These are phyloP conservation scores for Virgularia gustaviana DNA, from an alignment of 92 coral and sea anemone genomes.

Conservation along the genomic window DNA sequence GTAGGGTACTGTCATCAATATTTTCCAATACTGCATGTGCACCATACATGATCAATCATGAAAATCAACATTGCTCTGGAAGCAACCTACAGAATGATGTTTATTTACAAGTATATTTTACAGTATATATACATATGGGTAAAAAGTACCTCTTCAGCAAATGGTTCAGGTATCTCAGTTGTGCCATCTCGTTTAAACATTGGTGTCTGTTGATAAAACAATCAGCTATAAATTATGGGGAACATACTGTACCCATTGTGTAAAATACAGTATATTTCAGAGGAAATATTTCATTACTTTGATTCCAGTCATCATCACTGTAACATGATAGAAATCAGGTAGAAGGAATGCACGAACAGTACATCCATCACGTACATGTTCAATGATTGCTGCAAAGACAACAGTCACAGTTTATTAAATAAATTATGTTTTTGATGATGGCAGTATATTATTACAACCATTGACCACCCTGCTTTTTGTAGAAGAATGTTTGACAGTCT, in stretches of 20 bases:
- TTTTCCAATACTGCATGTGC: no score
- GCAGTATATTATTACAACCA: no score
- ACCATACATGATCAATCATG: no score
- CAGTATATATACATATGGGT: not conserved
- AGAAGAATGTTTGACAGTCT: no score
- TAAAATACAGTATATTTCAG: not conserved
- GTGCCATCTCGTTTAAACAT: slow-evolving; percentile 89
- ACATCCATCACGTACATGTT: slow-evolving; percentile 99
- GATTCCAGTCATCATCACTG: slow-evolving; percentile 86
- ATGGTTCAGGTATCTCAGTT: slow-evolving; percentile 79
- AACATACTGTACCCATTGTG: not conserved
- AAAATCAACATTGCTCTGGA: no score
- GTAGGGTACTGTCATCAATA: no score
- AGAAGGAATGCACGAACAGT: slow-evolving; percentile 89
- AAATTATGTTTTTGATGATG: no score
- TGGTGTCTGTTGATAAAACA: slow-evolving; percentile 62
- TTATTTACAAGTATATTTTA: no score
- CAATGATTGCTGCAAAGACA: slow-evolving; percentile 84
- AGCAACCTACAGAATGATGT: no score
- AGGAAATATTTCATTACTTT: slow-evolving; percentile 52
- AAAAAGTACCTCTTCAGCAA: slow-evolving; percentile 75
- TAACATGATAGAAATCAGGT: slow-evolving; percentile 83
- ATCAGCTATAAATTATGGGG: not conserved
- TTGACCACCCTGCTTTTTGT: no score
- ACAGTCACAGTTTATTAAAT: no score